Conservation (phyloP, 2,113 vertebrate species). For the Peromyscus leucopus region DNA sequence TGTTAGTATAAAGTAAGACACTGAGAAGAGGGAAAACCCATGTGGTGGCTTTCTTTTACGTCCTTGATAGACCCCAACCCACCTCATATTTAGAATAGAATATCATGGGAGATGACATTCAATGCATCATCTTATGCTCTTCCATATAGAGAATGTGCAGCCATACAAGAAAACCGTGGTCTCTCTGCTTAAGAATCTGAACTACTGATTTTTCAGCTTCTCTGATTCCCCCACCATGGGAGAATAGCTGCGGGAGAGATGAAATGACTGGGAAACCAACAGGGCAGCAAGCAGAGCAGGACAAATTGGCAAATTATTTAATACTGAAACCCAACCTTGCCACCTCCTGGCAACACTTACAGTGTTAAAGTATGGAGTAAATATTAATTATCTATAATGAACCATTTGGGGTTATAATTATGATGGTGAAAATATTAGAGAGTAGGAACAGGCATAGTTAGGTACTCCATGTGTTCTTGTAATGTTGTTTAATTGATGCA, state of each 20-base stretch:
- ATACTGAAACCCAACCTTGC: constrained; percentile 71
- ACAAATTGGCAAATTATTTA: constrained; percentile 83
- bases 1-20: not conserved
- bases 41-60: not conserved
- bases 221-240: not conserved
- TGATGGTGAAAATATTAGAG: constrained; percentile 67
- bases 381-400: constrained; percentile 83
- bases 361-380: constrained; percentile 82
- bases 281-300: constrained; percentile 79
- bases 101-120: not conserved
- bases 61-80: not conserved
- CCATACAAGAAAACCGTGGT: not conserved
- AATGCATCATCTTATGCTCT: not conserved
- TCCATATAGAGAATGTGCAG: rapidly evolving
- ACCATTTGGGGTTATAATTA: constrained; percentile 67
- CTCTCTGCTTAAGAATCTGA: not conserved
- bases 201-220: constrained; percentile 44
- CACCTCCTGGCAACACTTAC: constrained; percentile 74
- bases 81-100: not conserved
- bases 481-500: constrained; percentile 63
- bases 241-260: constrained; percentile 68
- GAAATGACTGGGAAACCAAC: constrained; percentile 83
- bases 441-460: constrained; percentile 13
- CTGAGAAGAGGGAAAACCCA: not conserved
- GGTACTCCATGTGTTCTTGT: constrained; percentile 21